These are phyloP conservation scores for Cynopterus sphinx DNA, from an alignment of 2,797 vertebrate species.

Conservation along the genomic window DNA sequence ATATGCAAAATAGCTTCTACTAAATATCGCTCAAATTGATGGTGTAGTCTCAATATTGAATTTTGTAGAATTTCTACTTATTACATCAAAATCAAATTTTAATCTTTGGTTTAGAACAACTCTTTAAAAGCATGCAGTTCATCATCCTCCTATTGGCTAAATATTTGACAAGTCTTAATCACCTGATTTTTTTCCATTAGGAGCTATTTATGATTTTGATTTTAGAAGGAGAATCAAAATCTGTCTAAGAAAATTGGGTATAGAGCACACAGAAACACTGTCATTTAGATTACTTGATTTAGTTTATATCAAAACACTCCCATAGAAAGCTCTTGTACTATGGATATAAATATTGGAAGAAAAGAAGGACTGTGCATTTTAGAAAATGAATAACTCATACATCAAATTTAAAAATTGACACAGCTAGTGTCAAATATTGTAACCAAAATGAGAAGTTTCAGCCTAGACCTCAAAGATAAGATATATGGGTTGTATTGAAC, in stretches of 20 bases:
- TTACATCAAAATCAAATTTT: constrained; percentile 62
- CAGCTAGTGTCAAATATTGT: neutral
- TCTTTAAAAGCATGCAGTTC: constrained; percentile 40
- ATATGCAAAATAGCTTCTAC: constrained; percentile 49
- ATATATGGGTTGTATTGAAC: rapidly evolving
- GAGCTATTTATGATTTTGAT: constrained; percentile 59
- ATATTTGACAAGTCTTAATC: constrained; percentile 70
- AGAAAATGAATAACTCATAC: neutral
- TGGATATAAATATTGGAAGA: neutral
- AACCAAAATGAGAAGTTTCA: neutral
- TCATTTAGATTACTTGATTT: constrained; percentile 38
- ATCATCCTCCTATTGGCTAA: constrained; percentile 67
- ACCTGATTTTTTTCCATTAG: constrained; percentile 59
- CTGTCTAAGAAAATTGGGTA: neutral
- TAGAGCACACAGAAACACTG: neutral
- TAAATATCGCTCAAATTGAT: constrained; percentile 65
- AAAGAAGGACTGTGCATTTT: neutral
- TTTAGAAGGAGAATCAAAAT: constrained; percentile 33
- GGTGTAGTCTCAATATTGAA: constrained; percentile 65
- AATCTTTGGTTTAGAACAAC: constrained; percentile 50
- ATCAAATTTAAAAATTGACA: neutral
- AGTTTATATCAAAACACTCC: neutral
- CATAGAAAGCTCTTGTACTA: neutral
- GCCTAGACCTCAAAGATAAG: neutral
- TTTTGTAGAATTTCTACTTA: constrained; percentile 62